Evolutionary conservation across 2,113 vertebrate species (phyloP).

Genomic region (Athene noctua): DNA sequence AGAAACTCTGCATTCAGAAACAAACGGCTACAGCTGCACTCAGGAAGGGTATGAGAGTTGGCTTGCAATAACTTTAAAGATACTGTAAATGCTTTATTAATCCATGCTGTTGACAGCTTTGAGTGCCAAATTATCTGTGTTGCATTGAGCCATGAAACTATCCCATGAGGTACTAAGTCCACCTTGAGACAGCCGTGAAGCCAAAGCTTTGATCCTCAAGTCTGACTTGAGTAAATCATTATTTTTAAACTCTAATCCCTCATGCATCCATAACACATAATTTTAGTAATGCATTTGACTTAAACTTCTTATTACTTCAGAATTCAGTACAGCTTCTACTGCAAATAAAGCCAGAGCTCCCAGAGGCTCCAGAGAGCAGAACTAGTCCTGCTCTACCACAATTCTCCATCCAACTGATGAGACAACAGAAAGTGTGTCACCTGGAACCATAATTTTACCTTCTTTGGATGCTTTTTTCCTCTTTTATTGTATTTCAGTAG

Average conservation of each 20-base stretch:
- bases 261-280: constrained; percentile 7
- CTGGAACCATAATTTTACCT: neutral
- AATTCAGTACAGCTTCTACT: neutral
- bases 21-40: neutral
- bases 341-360: constrained; percentile 10
- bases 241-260: constrained; percentile 50
- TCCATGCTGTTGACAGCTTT: constrained; percentile 12
- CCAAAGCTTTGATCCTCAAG: constrained; percentile 53
- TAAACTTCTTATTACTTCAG: constrained; percentile 15
- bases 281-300: constrained; percentile 30
- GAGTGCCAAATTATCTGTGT: constrained; percentile 15
- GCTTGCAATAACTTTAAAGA: constrained; percentile 23
- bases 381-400: neutral
- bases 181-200: constrained; percentile 42
- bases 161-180: constrained; percentile 17
- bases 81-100: constrained; percentile 29
- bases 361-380: neutral
- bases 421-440: neutral
- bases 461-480: neutral
- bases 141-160: constrained; percentile 30
- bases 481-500: neutral
- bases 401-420: neutral
- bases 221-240: constrained; percentile 47
- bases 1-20: constrained; percentile 1
- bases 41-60: neutral